Conservation (phyloP, 2,797 vertebrate genomes). For the Jordanella pulchra region DNA sequence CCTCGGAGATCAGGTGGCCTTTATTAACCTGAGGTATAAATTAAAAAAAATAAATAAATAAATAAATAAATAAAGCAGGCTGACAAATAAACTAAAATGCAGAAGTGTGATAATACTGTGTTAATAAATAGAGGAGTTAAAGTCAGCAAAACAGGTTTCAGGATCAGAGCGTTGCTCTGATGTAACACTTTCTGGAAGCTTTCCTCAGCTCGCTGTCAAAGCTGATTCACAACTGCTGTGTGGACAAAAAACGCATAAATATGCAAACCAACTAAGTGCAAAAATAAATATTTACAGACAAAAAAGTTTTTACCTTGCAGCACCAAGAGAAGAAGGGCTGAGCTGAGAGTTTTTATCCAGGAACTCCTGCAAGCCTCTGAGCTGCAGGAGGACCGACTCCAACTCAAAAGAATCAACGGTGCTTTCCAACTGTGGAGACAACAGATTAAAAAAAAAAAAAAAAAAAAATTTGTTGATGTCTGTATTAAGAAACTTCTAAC, state of each 20-base stretch:
- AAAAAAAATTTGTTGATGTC: not conserved
- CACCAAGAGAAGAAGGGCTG: conserved; percentile 87
- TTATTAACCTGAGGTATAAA: not conserved
- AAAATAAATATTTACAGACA: not conserved
- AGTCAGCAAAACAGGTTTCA: not conserved
- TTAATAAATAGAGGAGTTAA: not conserved
- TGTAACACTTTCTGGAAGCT: not conserved
- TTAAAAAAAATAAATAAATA: not conserved
- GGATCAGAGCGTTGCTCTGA: not conserved
- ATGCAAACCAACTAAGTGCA: not conserved
- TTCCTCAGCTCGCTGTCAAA: not conserved
- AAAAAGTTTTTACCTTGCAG: conserved; percentile 81
- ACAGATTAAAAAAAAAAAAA: not conserved
- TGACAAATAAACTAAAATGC: not conserved
- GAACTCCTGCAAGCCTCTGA: conserved; percentile 90
- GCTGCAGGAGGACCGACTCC: conserved; percentile 86
- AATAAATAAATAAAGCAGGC: not conserved
- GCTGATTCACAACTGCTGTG: not conserved
- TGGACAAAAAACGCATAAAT: not conserved
- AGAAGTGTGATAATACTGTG: not conserved
- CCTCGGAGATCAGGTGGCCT: not conserved
- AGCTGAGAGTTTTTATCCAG: conserved; percentile 96
- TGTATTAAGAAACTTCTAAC: not conserved
- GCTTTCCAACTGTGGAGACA: conserved; percentile 85
- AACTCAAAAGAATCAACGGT: conserved; percentile 83